These are phyloP conservation scores for Enteromius mattozi DNA, from an alignment of 2,797 vertebrate genomes.

Conservation along the genomic window DNA sequence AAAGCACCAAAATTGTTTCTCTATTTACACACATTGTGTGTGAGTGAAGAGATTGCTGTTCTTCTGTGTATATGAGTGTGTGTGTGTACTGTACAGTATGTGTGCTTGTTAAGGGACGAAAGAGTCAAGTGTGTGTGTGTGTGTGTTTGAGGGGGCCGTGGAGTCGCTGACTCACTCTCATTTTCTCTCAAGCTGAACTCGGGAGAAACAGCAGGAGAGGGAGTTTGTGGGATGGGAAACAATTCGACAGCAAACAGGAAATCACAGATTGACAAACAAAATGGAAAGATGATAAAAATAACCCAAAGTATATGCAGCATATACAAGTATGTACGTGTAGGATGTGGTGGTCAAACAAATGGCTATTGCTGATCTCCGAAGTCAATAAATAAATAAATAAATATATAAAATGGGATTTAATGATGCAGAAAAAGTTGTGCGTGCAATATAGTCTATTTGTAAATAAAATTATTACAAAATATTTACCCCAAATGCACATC, in stretches of 20 bases:
- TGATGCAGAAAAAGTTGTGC: neutral
- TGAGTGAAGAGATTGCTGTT: neutral
- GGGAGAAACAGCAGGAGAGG: slow-evolving; percentile 47
- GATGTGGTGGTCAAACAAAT: neutral
- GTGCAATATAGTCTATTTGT: neutral
- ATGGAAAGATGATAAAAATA: slow-evolving; percentile 23
- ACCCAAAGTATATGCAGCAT: neutral
- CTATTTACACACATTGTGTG: neutral
- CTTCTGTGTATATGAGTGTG: neutral
- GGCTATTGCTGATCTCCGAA: neutral
- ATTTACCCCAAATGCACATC: neutral
- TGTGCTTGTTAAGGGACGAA: neutral
- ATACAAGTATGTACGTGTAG: neutral
- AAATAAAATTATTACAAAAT: neutral
- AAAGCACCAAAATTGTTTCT: neutral
- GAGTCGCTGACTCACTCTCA: slow-evolving; percentile 56
- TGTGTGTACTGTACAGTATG: slow-evolving; percentile 14
- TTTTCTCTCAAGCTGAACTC: slow-evolving; percentile 41
- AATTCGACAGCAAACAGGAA: slow-evolving; percentile 8
- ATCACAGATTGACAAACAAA: slow-evolving; percentile 36
- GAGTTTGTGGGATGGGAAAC: slow-evolving; percentile 46
- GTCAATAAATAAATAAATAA: neutral
- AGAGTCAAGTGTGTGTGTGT: slow-evolving; percentile 21
- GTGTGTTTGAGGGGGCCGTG: slow-evolving; percentile 33
- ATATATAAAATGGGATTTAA: neutral